Evolutionary conservation across 2,113 vertebrate species (phyloP).

Genomic region (Myanophis thanlyinensis): DNA sequence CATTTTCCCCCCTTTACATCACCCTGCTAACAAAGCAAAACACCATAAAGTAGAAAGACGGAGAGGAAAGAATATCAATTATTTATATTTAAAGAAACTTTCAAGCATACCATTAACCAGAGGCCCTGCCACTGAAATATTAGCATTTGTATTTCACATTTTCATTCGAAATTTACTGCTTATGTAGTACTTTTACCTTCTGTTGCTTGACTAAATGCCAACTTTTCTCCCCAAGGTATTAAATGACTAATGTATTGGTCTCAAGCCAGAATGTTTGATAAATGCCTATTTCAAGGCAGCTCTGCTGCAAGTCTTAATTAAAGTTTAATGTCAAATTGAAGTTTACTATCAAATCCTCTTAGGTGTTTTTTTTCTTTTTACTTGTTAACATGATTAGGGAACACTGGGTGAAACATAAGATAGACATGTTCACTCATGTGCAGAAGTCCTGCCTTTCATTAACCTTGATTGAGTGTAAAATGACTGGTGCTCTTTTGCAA

Average conservation of each 20-base stretch:
- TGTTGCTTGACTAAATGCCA: conserved; percentile 77
- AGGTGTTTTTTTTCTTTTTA: conserved; percentile 14
- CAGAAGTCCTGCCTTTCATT: not conserved
- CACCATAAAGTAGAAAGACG: not conserved
- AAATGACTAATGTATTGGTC: conserved; percentile 81
- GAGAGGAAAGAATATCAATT: conserved; percentile 16
- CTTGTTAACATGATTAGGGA: conserved; percentile 44
- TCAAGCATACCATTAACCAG: conserved; percentile 44
- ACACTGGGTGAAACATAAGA: not conserved
- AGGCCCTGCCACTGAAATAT: conserved; percentile 49
- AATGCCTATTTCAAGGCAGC: conserved; percentile 76
- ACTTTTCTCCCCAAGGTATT: conserved; percentile 78
- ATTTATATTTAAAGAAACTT: conserved; percentile 39
- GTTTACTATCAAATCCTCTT: conserved; percentile 67
- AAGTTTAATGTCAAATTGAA: conserved; percentile 77
- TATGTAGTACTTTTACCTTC: conserved; percentile 74
- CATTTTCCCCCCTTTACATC: not conserved
- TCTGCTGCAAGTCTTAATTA: conserved; percentile 79
- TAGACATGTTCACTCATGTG: not conserved
- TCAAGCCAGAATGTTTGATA: conserved; percentile 79
- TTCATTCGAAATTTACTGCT: conserved; percentile 68
- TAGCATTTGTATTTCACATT: conserved; percentile 62
- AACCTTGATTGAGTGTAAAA: not conserved
- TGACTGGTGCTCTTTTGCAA: not conserved
- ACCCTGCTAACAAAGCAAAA: conserved; percentile 57